Percentiles rank a stretch among this genome's conserved stretches.
These are phyloP conservation scores for Gandaritis pyraliata DNA, from an alignment of 2,888 invertebrate species.

Conservation along the genomic window DNA sequence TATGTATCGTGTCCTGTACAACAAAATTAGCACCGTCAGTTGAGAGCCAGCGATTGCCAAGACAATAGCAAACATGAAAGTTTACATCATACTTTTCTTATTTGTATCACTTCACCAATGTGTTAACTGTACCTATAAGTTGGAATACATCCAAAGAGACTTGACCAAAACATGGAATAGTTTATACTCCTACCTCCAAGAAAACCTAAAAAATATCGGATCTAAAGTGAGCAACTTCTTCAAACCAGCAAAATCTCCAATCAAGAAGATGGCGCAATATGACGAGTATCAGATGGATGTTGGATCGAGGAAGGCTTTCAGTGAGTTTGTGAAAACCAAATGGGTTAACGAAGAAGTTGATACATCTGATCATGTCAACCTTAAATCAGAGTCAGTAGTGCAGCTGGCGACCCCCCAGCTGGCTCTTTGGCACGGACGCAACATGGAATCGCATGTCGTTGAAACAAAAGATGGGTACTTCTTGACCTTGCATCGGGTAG, in stretches of 20 bases:
- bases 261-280: neutral
- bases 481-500: constrained; percentile 61
- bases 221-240: neutral
- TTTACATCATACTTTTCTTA: constrained; percentile 5
- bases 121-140: constrained; percentile 5
- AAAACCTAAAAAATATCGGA: neutral
- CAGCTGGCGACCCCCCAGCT: constrained; percentile 62
- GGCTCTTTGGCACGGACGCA: constrained; percentile 59
- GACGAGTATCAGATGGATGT: neutral
- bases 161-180: neutral
- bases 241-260: neutral
- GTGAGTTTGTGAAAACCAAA: constrained; percentile 11
- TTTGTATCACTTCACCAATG: constrained; percentile 7
- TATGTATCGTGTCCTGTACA: neutral
- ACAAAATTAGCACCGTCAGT: constrained; percentile 9
- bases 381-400: constrained; percentile 52
- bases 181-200: constrained; percentile 1
- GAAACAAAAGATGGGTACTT: constrained; percentile 65
- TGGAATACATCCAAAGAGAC: neutral
- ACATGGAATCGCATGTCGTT: constrained; percentile 62
- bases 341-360: constrained; percentile 30
- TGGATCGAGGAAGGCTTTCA: constrained; percentile 12
- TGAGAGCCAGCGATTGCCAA: neutral
- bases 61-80: constrained; percentile 19
- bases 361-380: constrained; percentile 41